phyloP scores from a whole-genome alignment of 64 coral and sea anemone species.

The Porites lutea region DNA sequence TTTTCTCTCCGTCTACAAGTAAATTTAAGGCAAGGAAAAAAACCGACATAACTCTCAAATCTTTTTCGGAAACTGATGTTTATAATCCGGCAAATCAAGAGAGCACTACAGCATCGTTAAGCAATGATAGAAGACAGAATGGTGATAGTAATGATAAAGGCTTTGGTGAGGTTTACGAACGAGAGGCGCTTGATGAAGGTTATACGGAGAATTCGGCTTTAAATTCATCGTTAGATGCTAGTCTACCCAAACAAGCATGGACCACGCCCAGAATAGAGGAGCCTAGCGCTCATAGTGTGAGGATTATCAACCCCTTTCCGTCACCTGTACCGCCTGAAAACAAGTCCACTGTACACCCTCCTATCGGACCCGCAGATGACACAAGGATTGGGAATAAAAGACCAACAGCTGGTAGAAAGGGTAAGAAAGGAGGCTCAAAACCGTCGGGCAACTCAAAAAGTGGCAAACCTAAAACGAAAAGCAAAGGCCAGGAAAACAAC shows the following conservation, averaged over 20 bases:
- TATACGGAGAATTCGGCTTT: background rate
- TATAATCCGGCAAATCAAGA: background rate
- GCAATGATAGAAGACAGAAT: background rate
- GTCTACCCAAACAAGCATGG: constrained; percentile 43
- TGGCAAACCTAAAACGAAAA: constrained; percentile 55
- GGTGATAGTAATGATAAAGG: too few relatives aligned
- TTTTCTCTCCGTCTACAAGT: background rate
- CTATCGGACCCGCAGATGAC: constrained; percentile 23
- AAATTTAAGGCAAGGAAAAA: background rate
- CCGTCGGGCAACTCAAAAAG: constrained; percentile 23
- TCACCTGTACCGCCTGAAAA: constrained; percentile 52
- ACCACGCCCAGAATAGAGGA: background rate
- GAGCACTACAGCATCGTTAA: background rate
- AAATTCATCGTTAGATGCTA: background rate
- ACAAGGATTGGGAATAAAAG: constrained; percentile 15
- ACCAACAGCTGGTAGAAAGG: constrained; percentile 31
- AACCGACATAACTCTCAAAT: background rate
- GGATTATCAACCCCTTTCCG: constrained; percentile 61
- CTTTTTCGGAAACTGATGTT: constrained; percentile 11
- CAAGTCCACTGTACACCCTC: constrained; percentile 57
- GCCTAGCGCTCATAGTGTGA: background rate
- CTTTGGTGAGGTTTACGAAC: too few relatives aligned
- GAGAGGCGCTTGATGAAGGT: background rate
- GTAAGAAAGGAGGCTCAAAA: constrained; percentile 53
- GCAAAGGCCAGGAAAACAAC: constrained; percentile 30